Base-by-base conservation (phyloP, 1,140 invertebrate species). In the Physella acuta region DNA sequence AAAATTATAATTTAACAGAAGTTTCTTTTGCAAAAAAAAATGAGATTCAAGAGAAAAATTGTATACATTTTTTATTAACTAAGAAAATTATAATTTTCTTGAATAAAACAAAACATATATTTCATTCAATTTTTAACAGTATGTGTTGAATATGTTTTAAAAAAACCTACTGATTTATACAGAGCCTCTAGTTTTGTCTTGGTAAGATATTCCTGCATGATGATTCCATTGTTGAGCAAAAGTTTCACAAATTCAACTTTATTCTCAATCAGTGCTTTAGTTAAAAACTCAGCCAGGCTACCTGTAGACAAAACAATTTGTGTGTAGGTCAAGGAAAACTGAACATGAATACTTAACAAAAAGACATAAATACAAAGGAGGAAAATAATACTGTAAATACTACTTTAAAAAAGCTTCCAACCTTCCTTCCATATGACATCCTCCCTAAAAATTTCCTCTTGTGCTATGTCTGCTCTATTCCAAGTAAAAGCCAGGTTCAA, bases 161-260 rank as follows among this genome's bases (percentile, higher is more conserved):
- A n/a, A n/a, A n/a, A n/a, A n/a, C 74, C 68, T 71, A 82, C 81
- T 66, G 52, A 58, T 53, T 79, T 97, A 82, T 98, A 99, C 14
- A 99, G 87, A 79, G 94, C 91, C 86, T 97, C 93, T 24, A 99
- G 87, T 58, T 94, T 87, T 24, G 91, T 90, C 78, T 96, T 94
- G 24, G 94, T 96, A 28, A 99, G 88, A 84, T 98, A 99, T 85
- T 96, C 95, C 75, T 92, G 90, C 94, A 98, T 97, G 69, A 93
- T 94, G 16, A 98, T 92, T 8, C 96, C 96, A 82, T 98, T 97
- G 82, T 98, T 94, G 4, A 98, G 86, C 1, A 98, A 88, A 24
- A 98, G 87, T 84, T 94, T 94, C 5, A 98, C 95, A 88, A 99
- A 99, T 83, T 98, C 94, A 78, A 97, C 94, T 68, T 95, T 89